A percentile compares a stretch with the other conserved stretches of the same genome.
Evolutionary conservation across 2,113 vertebrate genomes (phyloP).

Genomic region (Tupaia tana): DNA sequence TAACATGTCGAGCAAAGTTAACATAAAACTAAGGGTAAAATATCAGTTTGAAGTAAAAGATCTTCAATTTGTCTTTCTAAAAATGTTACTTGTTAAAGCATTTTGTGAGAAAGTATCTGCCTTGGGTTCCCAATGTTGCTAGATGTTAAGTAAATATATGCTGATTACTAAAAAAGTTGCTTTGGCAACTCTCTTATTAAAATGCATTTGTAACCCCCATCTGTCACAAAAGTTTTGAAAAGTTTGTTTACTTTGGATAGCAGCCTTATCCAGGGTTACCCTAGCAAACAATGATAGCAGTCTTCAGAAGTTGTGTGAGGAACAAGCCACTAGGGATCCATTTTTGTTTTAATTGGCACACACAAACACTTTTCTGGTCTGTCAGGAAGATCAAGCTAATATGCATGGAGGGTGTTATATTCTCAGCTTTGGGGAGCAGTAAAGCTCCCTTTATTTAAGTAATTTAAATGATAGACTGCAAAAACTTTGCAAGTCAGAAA

Average conservation of each 20-base stretch:
- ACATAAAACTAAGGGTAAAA: conserved; percentile 83
- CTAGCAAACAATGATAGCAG: conserved; percentile 91
- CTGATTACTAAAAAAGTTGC: conserved; percentile 88
- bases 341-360: conserved; percentile 92
- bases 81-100: conserved; percentile 86
- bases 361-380: conserved; percentile 89
- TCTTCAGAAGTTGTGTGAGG: conserved; percentile 89
- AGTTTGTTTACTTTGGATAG: conserved; percentile 92
- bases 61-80: conserved; percentile 86
- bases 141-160: conserved; percentile 91
- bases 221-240: conserved; percentile 91
- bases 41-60: conserved; percentile 86
- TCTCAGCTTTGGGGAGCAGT: conserved; percentile 90
- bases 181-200: conserved; percentile 92
- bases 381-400: conserved; percentile 91
- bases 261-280: conserved; percentile 89
- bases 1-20: conserved; percentile 84
- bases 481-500: conserved; percentile 91
- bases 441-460: conserved; percentile 93
- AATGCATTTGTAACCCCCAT: conserved; percentile 90
- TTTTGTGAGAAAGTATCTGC: conserved; percentile 89
- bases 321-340: conserved; percentile 89
- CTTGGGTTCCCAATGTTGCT: conserved; percentile 89
- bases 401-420: conserved; percentile 90
- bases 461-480: conserved; percentile 92